Evolutionary conservation across 2,888 invertebrate species (phyloP), one percentile per base, ranked within the genome.

Genomic region (Lomographa bimaculata): DNA sequence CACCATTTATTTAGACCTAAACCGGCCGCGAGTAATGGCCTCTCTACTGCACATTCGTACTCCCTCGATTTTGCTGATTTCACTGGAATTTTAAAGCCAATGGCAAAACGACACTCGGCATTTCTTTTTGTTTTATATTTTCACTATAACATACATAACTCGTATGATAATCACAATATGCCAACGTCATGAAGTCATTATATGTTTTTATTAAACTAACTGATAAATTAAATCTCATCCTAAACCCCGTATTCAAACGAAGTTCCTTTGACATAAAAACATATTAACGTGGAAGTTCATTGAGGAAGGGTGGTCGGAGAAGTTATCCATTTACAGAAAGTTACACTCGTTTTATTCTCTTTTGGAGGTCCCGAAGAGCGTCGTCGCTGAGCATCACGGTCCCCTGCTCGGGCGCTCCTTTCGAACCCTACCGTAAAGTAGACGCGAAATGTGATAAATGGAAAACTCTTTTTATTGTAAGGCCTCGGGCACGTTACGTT

Each of bases 361-460:
- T 81, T 81, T 79, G 73, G 76, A 73, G 72, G 72, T 77, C 67
- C 63, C 72, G 69, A 68, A 70, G 71, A 78, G 70, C 70, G 71
- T 81, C 68, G 64, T 69, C 71, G 72, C 69, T 79, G 69, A 79
- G 72, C 75, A 71, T 71, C 76, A 66, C 67, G 72, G 73, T 72
- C 68, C 77, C 72, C 71, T 69, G 71, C 71, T 70, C 64, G 75
- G 74, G 73, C 69, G 64, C 74, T 68, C 71, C 76, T 78, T 76
- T 71, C 79, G 74, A 79, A 79, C 84, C 84, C 79, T 77, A 74
- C 81, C 80, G 80, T 84, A 83, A 87, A 89, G 87, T 86, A 86
- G 81, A 89, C 84, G 83, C 81, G 74, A 85, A 87, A 87, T 85
- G 87, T 89, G 86, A 89, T 87, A 89, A 89, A 89, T 89, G 84